phyloP scores from a whole-genome alignment of 2,113 vertebrate species.

The Steatornis caripensis region DNA sequence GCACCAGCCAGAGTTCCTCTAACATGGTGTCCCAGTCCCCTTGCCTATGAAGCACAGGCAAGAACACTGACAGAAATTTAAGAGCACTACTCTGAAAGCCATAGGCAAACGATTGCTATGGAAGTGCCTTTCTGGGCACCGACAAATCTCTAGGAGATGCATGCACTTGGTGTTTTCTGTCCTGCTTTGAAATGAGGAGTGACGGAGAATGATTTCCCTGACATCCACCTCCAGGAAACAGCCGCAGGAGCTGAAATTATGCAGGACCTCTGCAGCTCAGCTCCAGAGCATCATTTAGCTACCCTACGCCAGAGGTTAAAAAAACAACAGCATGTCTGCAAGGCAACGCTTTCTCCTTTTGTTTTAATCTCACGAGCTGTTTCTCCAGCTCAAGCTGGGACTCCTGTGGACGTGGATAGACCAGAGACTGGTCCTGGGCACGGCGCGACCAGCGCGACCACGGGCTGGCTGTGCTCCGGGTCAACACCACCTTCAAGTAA shows the following conservation, averaged over 20 bases:
- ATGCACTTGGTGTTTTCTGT: not conserved
- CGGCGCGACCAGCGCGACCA: too few relatives aligned
- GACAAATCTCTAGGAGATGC: not conserved
- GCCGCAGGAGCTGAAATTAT: not conserved
- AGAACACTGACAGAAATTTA: not conserved
- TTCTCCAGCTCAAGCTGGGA: not conserved
- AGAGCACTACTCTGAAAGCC: not conserved
- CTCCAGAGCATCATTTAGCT: not conserved
- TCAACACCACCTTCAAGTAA: not conserved
- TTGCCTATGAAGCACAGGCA: not conserved
- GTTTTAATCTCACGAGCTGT: accelerated
- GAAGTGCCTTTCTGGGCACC: not conserved
- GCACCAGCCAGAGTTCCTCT: not conserved
- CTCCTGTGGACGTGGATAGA: accelerated
- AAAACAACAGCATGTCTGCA: not conserved
- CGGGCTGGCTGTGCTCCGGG: not conserved
- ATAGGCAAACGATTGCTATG: not conserved
- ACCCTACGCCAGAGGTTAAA: not conserved
- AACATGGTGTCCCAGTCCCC: not conserved
- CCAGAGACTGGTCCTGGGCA: not conserved
- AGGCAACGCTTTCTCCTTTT: not conserved
- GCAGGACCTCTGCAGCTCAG: not conserved
- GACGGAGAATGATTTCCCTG: not conserved
- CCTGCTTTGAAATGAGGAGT: not conserved
- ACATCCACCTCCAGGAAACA: not conserved